Base-by-base conservation (phyloP, 1,140 invertebrate genomes). In the Polypedilum pembai region DNA sequence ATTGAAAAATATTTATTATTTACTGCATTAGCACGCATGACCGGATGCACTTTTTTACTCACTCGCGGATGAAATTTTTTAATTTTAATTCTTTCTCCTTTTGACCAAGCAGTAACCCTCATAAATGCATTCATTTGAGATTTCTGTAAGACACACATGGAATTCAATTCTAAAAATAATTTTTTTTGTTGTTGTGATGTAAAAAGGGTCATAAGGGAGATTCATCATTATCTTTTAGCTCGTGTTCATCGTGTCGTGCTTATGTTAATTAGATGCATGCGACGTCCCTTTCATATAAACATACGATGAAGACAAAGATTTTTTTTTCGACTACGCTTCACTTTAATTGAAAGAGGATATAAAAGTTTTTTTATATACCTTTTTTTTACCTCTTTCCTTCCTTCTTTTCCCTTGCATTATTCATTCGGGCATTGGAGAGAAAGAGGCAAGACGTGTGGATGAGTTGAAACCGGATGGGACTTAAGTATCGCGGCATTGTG, bases 1-100 rank as follows among this genome's bases (percentile, higher is more conserved):
- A 21, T 2, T 18, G 65, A 69, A 69, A 69, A 18, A 20, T 18
- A 20, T 20, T 69, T 69, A 66, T 69, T 18, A 69, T 69, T 69
- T 69, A 69, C 65, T 69, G 65, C 65, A 69, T 69, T 69, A 69
- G 8, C 65, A 69, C 65, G 65, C 65, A 69, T 69, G 65, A 69
- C 65, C 65, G 65, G 65, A 69, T 69, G 65, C 20, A 69, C 8
- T 33, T 33, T 33, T 33, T 33, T 33, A 33, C 24, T 33, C 24
- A 33, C 24, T 33, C 24, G 24, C 65, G 45, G 45, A 56, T 12
- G 15, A n/a, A n/a, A n/a, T 56, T 56, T 45, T 56, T 56, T n/a
- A 56, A 56, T 56, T 56, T 8, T 56, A n/a, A n/a, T n/a, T n/a
- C n/a, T 56, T 56, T 56, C 15, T 12, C 4, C 12, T 12, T 45